A percentile compares a stretch with the other conserved stretches of the same genome.
These are phyloP conservation scores for cat (Felis catus) DNA, from an alignment of 2,113 vertebrate species.

Conservation along the genomic window DNA sequence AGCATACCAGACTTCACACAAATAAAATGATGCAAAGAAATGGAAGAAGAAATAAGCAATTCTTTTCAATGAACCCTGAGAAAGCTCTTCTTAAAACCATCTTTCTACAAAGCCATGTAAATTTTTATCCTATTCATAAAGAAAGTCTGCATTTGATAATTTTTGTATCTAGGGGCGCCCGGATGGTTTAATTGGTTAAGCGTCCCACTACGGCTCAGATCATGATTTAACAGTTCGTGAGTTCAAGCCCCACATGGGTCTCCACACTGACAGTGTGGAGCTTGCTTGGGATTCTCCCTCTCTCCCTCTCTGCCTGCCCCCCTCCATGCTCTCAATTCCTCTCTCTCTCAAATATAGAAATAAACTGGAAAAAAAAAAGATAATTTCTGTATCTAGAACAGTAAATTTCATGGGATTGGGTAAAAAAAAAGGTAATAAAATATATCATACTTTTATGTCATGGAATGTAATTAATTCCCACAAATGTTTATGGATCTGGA, in stretches of 20 bases:
- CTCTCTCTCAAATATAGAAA: no score
- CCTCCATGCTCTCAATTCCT: no score
- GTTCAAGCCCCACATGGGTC: no score
- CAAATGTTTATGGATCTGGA: not conserved
- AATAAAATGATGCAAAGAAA: not conserved
- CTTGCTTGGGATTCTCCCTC: no score
- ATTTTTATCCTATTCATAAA: conserved; percentile 40
- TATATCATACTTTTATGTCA: conserved; percentile 5
- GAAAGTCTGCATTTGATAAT: not conserved
- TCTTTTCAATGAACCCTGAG: not conserved
- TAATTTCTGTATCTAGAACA: not conserved
- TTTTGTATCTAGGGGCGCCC: not conserved
- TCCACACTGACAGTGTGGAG: no score
- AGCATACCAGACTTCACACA: not conserved
- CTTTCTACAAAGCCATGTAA: not conserved
- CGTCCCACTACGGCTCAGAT: no score
- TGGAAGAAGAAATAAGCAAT: not conserved
- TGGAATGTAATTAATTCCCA: not conserved
- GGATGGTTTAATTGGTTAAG: no score
- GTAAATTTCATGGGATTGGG: not conserved
- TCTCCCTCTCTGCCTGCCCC: no score
- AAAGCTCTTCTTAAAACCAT: not conserved
- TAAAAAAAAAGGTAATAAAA: not conserved
- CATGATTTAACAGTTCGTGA: no score
- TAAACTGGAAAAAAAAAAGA: no score